A percentile compares a stretch with the other conserved stretches of the same genome.
phyloP scores from a whole-genome alignment of 2,113 vertebrate species.

The Haemorhous mexicanus region DNA sequence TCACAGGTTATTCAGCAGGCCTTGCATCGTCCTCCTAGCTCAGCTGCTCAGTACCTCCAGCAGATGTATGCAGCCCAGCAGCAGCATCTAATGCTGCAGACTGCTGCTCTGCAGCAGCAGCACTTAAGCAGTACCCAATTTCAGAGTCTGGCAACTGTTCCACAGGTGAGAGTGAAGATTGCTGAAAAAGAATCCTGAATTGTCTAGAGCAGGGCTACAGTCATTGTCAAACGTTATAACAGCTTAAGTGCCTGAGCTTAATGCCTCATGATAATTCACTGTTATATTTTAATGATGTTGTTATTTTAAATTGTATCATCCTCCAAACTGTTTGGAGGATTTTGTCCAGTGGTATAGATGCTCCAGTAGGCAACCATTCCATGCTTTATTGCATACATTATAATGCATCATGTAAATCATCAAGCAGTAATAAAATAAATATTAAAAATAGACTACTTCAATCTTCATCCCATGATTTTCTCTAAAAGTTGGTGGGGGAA shows the following conservation, averaged over 20 bases:
- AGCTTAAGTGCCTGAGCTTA: conserved; percentile 60
- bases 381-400: conserved; percentile 55
- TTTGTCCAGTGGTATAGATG: conserved; percentile 1
- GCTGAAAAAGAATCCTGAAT: not conserved
- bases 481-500: not conserved
- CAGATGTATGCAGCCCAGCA: conserved; percentile 96
- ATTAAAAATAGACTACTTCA: not conserved
- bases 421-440: not conserved
- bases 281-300: not conserved
- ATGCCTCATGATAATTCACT: not conserved
- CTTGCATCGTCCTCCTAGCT: conserved; percentile 88
- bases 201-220: not conserved
- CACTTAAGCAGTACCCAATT: conserved; percentile 85
- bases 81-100: conserved; percentile 93
- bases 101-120: conserved; percentile 87
- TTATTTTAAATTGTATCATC: conserved; percentile 20
- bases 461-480: not conserved
- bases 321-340: not conserved
- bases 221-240: not conserved
- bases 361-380: conserved; percentile 51
- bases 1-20: conserved; percentile 91
- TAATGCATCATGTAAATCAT: conserved; percentile 46
- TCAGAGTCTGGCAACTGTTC: conserved; percentile 84
- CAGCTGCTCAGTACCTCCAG: conserved; percentile 92
- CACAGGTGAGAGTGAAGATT: conserved; percentile 79